Base-by-base conservation (phyloP, 2,797 vertebrate genomes). In the Acridotheres tristis region DNA sequence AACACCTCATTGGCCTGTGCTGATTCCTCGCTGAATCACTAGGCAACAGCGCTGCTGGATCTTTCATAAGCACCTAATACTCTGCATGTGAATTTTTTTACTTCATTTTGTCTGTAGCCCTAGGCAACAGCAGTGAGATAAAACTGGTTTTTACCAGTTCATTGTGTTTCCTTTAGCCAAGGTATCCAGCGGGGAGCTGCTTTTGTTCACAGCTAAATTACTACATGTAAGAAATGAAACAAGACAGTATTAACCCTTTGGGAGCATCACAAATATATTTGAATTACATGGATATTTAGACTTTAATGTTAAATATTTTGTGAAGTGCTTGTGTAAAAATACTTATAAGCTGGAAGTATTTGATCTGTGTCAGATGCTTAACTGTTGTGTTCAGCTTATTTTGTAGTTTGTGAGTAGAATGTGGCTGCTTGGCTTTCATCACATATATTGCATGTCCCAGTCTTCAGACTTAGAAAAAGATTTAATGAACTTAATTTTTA, bases 41-140 rank as follows among this genome's bases (percentile, higher is more conserved):
- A 98, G 97, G 98, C 97, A 97, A 98, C 98, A 92, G 96, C 97
- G 97, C 98, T 97, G 98, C 98, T 98, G 98, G 94, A 98, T 97
- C 97, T 97, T 97, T 97, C 96, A 96, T 97, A 96, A 97, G 97
- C 97, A 98, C 97, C 97, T 97, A 94, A 94, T 96, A 93, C 95
- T 94, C 93, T 48, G 79, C 83, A 77, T 84, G 81, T 75, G 94
- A 97, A 97, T 97, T 97, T 96, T 97, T 97, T 97, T 77, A 96
- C 97, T 98, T 98, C 97, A 93, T 97, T 97, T 97, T 95, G 97
- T 98, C 98, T 96, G 98, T 98, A 98, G 98, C 98, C 97, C 97
- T 97, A 97, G 98, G 98, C 98, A 99, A 98, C 98, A 88, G 98
- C 94, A 95, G 97, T 97, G 98, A 97, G 97, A 95, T 96, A 95